Percentiles rank a stretch among this genome's conserved stretches.
Evolutionary conservation across 2,113 vertebrate species (phyloP).

Genomic region (Phoenicopterus ruber): DNA sequence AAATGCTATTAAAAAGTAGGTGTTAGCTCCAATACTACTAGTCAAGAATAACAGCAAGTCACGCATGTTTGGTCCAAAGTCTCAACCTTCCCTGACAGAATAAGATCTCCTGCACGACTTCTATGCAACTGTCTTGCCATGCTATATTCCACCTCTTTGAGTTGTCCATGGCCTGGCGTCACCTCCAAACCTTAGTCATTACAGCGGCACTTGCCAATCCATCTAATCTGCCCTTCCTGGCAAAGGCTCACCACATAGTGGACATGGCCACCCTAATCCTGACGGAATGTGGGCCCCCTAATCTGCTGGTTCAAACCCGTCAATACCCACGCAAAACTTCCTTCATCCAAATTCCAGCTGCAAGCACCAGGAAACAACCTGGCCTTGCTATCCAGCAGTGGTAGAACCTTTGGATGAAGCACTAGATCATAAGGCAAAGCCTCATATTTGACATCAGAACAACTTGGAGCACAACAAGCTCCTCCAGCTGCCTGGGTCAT

Average conservation of each 20-base stretch:
- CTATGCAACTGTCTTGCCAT: not conserved
- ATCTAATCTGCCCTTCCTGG: slow-evolving; percentile 27
- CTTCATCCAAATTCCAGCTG: slow-evolving; percentile 2
- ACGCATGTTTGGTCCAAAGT: not conserved
- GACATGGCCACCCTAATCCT: slow-evolving; percentile 49
- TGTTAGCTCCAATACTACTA: not conserved
- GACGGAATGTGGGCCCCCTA: slow-evolving; percentile 57
- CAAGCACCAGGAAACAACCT: not conserved
- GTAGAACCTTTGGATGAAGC: not conserved
- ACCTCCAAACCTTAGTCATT: not conserved
- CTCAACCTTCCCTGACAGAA: not conserved
- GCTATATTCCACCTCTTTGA: not conserved
- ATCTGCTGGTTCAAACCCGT: slow-evolving; percentile 44
- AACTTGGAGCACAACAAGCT: not conserved
- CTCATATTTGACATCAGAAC: not conserved
- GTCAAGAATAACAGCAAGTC: not conserved
- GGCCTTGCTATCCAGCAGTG: not conserved
- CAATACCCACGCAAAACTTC: not conserved
- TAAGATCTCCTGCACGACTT: not conserved
- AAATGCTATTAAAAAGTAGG: not conserved
- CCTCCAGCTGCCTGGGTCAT: not conserved
- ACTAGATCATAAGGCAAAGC: not conserved
- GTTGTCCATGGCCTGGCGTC: slow-evolving; percentile 7
- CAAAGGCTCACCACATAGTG: not conserved
- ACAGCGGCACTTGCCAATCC: slow-evolving; percentile 32